Conservation (phyloP, 2,113 vertebrate genomes). For the Aldabrachelys gigantea region DNA sequence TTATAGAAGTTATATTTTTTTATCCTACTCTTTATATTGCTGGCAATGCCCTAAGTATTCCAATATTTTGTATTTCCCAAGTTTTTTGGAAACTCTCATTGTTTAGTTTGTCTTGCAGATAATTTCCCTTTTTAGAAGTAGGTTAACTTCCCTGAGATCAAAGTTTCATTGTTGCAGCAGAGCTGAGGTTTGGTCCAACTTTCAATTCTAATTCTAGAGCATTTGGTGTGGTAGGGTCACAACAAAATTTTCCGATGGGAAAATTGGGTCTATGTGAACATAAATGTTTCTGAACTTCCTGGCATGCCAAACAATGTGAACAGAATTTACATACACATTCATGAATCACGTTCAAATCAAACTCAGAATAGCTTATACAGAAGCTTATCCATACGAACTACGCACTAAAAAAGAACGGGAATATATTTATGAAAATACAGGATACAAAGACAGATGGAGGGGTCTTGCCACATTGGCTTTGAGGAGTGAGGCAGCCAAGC, state of each 20-base stretch:
- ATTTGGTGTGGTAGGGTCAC: background rate
- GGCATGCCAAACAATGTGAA: background rate
- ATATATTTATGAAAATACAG: conserved; percentile 30
- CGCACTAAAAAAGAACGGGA: background rate
- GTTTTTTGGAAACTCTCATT: background rate
- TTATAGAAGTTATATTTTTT: background rate
- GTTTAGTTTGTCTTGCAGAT: background rate
- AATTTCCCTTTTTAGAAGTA: background rate
- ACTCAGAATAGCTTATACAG: background rate
- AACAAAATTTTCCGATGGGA: background rate
- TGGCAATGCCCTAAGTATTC: background rate
- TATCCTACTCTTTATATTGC: background rate
- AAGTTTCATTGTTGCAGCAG: background rate
- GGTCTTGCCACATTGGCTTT: conserved; percentile 37
- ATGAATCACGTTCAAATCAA: background rate
- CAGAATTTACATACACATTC: background rate
- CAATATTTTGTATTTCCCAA: background rate
- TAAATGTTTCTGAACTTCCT: background rate
- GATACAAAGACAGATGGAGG: conserved; percentile 35
- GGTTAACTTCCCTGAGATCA: background rate
- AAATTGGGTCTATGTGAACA: background rate
- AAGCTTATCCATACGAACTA: conserved; percentile 20
- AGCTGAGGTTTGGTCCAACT: background rate
- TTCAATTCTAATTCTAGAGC: background rate
- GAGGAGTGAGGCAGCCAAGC: conserved; percentile 26